Evolutionary conservation across 2,888 invertebrate species (phyloP), one percentile per base, ranked within the genome.

Genomic region (Therioaphis trifolii): DNA sequence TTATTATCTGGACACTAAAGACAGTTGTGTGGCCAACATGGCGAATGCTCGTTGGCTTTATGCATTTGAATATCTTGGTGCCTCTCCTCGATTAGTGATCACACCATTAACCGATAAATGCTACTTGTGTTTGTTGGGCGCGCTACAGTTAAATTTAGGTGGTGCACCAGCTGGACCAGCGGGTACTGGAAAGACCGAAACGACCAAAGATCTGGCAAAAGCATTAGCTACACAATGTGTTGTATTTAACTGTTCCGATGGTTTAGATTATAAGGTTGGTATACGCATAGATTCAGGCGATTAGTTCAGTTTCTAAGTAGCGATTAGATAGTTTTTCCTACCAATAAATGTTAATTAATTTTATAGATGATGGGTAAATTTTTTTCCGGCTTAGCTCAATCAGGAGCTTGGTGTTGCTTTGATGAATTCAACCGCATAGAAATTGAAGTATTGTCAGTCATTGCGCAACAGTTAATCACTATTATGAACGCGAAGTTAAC

Each of bases 141-240:
- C 97, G 0, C 89, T 96, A 87, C 95, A 96, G 88, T 55, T 76
- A 43, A 75, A 72, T 85, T 27, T 58, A 91, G 94, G 96, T 85
- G 96, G 95, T 5, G 95, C 94, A 2, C 94, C 94, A 0, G 95
- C 94, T n/a, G n/a, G n/a, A n/a, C n/a, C n/a, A n/a, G n/a, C n/a
- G n/a, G n/a, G n/a, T n/a, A n/a, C n/a, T n/a, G 97, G 97, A 75
- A 98, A 98, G 91, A 94, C 94, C 0, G 98, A 98, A 90, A 97
- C 97, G 0, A 94, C 95, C 85, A 98, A 98, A 89, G 98, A 98
- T 90, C 90, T 98, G 84, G 97, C 98, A 7, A 98, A 97, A 89
- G 96, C 96, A 0, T 94, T 97, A 0, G 98, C 97, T 15, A 98
- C 97, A 90, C 97, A 97, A 88, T 98, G 97, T 89, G 96, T 98